These are phyloP conservation scores for Strigamia maritima DNA, from an alignment of 2,888 invertebrate species.

Conservation along the genomic window DNA sequence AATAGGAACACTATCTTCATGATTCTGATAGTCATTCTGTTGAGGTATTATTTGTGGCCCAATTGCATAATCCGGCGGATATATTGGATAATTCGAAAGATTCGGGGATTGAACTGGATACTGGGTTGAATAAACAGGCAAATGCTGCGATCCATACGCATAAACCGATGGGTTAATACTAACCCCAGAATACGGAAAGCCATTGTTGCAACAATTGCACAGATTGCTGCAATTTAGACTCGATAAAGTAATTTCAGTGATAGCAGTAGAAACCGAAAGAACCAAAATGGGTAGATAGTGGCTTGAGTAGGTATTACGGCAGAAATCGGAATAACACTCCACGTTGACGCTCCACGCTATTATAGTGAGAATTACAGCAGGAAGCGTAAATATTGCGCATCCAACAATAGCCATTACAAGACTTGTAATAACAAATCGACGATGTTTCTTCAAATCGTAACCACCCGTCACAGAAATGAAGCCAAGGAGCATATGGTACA, in stretches of 20 bases:
- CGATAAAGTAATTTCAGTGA: neutral
- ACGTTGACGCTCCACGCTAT: neutral
- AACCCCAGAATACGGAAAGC: neutral
- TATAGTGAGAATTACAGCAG: neutral
- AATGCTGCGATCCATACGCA: neutral
- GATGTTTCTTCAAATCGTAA: neutral
- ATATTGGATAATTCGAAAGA: neutral
- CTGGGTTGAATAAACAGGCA: neutral
- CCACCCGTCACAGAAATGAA: neutral
- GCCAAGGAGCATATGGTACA: neutral
- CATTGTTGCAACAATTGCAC: neutral
- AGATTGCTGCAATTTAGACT: neutral
- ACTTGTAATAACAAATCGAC: neutral
- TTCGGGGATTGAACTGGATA: neutral
- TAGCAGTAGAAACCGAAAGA: neutral
- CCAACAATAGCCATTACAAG: neutral
- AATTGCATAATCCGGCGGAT: neutral
- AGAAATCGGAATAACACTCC: neutral
- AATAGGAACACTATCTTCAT: neutral
- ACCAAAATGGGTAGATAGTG: neutral
- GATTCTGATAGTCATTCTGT: neutral
- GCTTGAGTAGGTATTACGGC: neutral
- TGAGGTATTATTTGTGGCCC: neutral
- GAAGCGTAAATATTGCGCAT: neutral
- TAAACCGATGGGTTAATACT: neutral